Evolutionary conservation across 2,888 invertebrate species (phyloP).

Genomic region (Aquatica leii): DNA sequence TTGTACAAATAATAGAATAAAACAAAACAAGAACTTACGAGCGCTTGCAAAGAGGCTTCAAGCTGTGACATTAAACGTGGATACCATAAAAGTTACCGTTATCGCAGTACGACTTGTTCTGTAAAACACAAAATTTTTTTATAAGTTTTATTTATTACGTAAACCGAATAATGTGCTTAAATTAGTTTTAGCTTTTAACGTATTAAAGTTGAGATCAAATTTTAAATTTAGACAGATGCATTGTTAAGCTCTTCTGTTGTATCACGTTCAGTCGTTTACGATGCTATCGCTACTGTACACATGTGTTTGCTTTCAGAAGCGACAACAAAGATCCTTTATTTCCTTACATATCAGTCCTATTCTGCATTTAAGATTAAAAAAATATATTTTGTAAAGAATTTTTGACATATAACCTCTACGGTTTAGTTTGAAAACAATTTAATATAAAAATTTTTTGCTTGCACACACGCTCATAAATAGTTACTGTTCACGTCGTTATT

Average conservation of each 20-base stretch:
- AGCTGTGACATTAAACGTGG: slow-evolving; percentile 19
- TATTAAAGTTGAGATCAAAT: too few species aligned
- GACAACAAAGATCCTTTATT: slow-evolving; percentile 14
- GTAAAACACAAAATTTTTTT: slow-evolving; percentile 15
- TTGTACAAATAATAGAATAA: background rate
- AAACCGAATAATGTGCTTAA: background rate
- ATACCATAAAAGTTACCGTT: slow-evolving; percentile 15
- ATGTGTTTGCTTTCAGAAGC: slow-evolving; percentile 19
- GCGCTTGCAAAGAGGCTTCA: slow-evolving; percentile 5
- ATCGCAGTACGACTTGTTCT: slow-evolving; percentile 17
- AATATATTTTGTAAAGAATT: too few species aligned
- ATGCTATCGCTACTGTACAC: slow-evolving; percentile 19
- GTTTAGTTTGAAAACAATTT: too few species aligned
- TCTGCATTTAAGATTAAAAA: too few species aligned
- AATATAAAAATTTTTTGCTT: too few species aligned
- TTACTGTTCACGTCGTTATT: too few species aligned
- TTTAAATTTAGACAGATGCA: too few species aligned
- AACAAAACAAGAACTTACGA: slow-evolving; percentile 11
- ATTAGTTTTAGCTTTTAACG: too few species aligned
- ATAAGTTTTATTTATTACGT: background rate
- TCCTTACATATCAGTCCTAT: background rate
- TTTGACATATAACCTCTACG: too few species aligned
- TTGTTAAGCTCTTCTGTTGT: too few species aligned
- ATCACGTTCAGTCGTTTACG: slow-evolving; percentile 18
- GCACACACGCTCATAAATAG: too few species aligned